Base-by-base conservation (phyloP, 2,888 invertebrate genomes). In the Acheta domesticus region DNA sequence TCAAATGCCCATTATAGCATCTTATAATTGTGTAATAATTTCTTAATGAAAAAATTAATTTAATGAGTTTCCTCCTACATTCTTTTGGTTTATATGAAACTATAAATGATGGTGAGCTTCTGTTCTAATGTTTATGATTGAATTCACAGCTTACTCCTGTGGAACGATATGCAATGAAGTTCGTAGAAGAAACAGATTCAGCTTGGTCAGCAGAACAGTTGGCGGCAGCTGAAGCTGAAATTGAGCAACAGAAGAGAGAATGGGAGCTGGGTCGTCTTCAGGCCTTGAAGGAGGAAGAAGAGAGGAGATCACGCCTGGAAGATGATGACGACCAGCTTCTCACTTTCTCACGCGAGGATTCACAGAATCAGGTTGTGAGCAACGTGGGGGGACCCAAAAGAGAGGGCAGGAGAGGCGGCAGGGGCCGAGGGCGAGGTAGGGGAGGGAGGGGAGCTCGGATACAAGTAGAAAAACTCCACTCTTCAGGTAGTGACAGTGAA, bases 151-250 rank as follows among this genome's bases (percentile, higher is more conserved):
- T 99, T 82, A 94, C 94, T 62, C 96, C 97, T 1, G 93, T 99
- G 82, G 99, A 99, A 88, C 92, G 94, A 79, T 99, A 98, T 88
- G 99, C 99, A 20, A 95, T 99, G 92, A 91, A 92, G 36, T 93
- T 96, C 85, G 93, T 98, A 84, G 99, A 99, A 88, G 91, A 93
- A 83, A 93, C 95, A 80, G 93, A 95, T 87, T 92, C 92, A 23
- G 93, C 93, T 20, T 91, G 91, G 84, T 89, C 90, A 19, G 94
- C 94, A 0, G 97, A 97, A 85, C 96, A 97, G 84, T 86, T 96
- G 73, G 93, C 93, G 19, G 94, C 93, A 74, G 97, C 97, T 20
- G 96, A 97, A 87, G 94, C 94, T 76, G 95, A 95, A 86, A 92
- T 96, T 78, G 95, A 95, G 85, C 91, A 93, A 78, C 93, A 94